A percentile compares a stretch with the other conserved stretches of the same genome.
These are phyloP conservation scores for Chionis minor DNA, from an alignment of 2,113 vertebrate species.

Conservation along the genomic window DNA sequence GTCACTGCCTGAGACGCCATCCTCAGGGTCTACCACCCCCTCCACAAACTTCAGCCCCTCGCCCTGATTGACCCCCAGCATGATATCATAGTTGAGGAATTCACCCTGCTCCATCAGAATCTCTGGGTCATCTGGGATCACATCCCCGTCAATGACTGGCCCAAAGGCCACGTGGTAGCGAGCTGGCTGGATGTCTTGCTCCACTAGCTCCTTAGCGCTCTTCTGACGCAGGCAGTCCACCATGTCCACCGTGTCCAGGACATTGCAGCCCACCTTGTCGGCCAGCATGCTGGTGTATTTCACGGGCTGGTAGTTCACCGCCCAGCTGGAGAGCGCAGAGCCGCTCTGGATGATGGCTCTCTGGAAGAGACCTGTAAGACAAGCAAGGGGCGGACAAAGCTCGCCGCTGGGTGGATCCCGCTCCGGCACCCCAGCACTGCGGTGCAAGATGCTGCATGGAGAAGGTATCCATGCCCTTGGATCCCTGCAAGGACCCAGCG, in stretches of 20 bases:
- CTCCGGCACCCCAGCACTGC: neutral
- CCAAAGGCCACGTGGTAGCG: conserved; percentile 98
- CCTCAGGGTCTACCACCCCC: conserved; percentile 95
- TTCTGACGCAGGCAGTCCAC: conserved; percentile 98
- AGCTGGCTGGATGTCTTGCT: conserved; percentile 97
- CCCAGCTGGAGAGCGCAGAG: conserved; percentile 97
- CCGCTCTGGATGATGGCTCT: conserved; percentile 98
- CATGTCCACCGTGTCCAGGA: conserved; percentile 97
- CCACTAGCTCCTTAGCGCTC: conserved; percentile 94
- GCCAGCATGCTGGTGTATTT: conserved; percentile 96
- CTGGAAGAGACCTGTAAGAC: conserved; percentile 91
- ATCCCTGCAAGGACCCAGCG: neutral
- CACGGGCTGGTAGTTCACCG: conserved; percentile 97
- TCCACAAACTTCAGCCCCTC: conserved; percentile 98
- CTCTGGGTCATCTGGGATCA: conserved; percentile 97
- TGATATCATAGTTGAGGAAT: conserved; percentile 99
- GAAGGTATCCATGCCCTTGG: neutral
- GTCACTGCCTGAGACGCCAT: conserved; percentile 95
- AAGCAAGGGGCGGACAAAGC: neutral
- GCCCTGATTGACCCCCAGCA: conserved; percentile 98
- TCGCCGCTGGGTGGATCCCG: accelerated
- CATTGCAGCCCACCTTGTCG: conserved; percentile 97
- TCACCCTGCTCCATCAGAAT: conserved; percentile 99
- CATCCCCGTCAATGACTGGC: conserved; percentile 96
- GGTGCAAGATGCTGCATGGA: neutral